Base-by-base conservation (phyloP, 2,113 vertebrate species). In the Aptenodytes forsteri region DNA sequence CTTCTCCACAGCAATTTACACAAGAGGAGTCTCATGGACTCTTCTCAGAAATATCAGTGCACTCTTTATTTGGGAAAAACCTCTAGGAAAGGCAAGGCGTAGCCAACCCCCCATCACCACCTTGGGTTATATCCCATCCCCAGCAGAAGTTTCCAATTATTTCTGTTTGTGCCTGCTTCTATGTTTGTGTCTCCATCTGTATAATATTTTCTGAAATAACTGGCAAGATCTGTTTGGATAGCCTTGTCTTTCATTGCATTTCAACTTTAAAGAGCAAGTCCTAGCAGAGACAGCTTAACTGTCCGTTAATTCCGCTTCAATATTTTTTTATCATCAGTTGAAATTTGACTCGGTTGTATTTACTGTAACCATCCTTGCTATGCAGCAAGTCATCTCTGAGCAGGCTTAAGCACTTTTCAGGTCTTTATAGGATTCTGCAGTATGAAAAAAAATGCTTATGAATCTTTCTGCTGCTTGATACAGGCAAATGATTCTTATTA, bases 381-480 rank as follows among this genome's bases (percentile, higher is more conserved):
- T 40, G 9, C 44, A 90, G 8, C 22, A 40, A 30, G 19, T 46
- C 14, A 55, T 36, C 42, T 83, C 29, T 86, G 20, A 71, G 50
- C 11, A 79, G 52, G 16, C 7, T 71, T 40, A 52, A 9, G 26
- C 5, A 30, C 78, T 92, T 83, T 76, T 70, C 23, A 66, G 40
- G 13, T 84, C 38, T 46, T 84, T 47, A 23, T n/a, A 38, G 20
- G 22, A 70, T 73, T 69, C 36, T 64, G 15, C 13, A 47, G 40
- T 26, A 54, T 10, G 4, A 70, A 59, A 62, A 58, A 78, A 47
- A 40, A 32, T 6, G 7, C 16, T 17, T 64, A 16, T 0, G 0
- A 55, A 44, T 20, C 13, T 71, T 52, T 89, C 49, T 96, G 13
- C 6, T 77, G 36, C n/a, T 54, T 64, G 15, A 23, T 29, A 61